Conservation (phyloP, 2,797 vertebrate genomes). For the Picus viridis region DNA sequence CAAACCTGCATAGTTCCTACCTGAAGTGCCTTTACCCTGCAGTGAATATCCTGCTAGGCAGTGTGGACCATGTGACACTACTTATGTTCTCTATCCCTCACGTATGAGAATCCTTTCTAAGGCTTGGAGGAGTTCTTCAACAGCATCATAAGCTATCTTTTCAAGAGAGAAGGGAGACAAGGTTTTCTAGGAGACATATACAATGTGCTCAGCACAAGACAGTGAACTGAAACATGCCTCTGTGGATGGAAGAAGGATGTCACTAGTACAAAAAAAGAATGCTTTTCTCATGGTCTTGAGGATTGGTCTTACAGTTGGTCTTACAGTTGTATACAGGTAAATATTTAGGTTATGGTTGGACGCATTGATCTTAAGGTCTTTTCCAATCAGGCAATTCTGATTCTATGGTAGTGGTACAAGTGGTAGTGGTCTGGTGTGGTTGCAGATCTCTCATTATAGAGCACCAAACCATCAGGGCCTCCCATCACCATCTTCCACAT, state of each 20-base stretch:
- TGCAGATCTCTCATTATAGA: background rate
- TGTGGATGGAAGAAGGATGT: background rate
- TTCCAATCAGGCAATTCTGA: no score
- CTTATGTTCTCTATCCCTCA: background rate
- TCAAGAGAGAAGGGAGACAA: background rate
- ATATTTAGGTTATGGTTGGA: no score
- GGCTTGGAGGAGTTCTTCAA: background rate
- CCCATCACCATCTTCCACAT: background rate
- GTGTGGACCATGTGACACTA: background rate
- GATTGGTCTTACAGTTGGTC: no score
- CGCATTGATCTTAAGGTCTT: no score
- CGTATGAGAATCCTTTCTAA: background rate
- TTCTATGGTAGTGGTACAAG: no score
- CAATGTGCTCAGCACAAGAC: background rate
- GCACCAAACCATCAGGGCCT: background rate
- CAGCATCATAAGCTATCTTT: background rate
- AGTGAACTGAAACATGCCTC: background rate
- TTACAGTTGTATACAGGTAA: no score
- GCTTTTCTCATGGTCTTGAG: background rate
- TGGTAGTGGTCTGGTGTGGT: background rate
- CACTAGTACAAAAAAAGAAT: background rate
- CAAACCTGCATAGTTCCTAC: background rate
- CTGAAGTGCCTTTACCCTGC: background rate
- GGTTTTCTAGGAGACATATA: background rate
- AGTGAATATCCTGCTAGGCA: rapidly evolving